Conservation (phyloP, 2,797 vertebrate species). For the Mormyrops boulengeri region DNA sequence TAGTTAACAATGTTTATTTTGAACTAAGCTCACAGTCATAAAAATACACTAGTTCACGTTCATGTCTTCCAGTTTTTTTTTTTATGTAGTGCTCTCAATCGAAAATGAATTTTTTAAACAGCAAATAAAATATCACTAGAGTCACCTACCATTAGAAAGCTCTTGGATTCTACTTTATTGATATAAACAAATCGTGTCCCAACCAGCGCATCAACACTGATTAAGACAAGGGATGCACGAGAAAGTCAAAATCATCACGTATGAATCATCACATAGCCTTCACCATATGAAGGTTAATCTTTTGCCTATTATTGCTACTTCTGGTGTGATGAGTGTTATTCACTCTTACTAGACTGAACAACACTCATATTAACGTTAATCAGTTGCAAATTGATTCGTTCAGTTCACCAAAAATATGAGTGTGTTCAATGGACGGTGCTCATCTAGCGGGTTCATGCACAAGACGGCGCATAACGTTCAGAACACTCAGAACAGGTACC, state of each 20-base stretch:
- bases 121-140: neutral
- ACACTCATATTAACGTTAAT: neutral
- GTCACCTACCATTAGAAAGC: neutral
- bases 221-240: neutral
- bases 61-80: neutral
- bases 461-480: neutral
- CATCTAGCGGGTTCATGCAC: no score
- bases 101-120: neutral
- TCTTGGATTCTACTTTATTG: neutral
- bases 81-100: neutral
- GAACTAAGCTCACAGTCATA: neutral
- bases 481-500: neutral
- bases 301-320: neutral
- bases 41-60: neutral
- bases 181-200: neutral
- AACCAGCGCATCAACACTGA: neutral
- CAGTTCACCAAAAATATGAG: neutral
- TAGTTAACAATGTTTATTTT: neutral
- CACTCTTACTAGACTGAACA: neutral
- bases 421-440: neutral
- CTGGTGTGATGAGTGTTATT: neutral
- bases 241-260: neutral
- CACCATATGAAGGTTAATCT: neutral
- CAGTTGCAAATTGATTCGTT: neutral
- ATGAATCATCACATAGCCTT: no score